These are phyloP conservation scores for Anthoscopus minutus DNA, from an alignment of 2,113 vertebrate species.

Conservation along the genomic window DNA sequence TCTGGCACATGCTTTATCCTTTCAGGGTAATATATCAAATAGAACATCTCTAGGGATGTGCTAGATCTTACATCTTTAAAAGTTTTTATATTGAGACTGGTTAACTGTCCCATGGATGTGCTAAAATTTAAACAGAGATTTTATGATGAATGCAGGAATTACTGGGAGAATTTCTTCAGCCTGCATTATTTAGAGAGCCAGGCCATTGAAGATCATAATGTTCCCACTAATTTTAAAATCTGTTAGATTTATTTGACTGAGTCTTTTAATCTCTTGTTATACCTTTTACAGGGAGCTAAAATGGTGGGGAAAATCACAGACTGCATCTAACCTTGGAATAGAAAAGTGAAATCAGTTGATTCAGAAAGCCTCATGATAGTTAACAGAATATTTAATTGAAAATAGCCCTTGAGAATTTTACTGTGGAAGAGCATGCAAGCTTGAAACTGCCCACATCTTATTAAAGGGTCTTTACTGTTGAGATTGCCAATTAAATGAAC, in stretches of 20 bases:
- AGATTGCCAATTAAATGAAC: constrained; percentile 19
- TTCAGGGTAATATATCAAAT: background rate
- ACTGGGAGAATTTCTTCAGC: background rate
- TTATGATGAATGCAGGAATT: background rate
- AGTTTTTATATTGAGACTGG: background rate
- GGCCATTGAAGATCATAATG: background rate
- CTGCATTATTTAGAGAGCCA: background rate
- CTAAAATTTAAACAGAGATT: background rate
- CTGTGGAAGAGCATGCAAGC: background rate
- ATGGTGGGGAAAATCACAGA: background rate
- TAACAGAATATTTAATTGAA: constrained; percentile 37
- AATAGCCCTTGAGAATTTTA: constrained; percentile 46
- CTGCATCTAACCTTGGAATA: background rate
- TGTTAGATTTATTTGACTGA: background rate
- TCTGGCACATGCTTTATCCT: background rate
- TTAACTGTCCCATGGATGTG: background rate
- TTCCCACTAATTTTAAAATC: background rate
- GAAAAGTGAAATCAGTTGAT: background rate
- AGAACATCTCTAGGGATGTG: background rate
- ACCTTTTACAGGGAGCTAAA: background rate
- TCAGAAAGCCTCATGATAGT: background rate
- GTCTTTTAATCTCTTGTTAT: background rate
- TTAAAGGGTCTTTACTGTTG: constrained; percentile 17
- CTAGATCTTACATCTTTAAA: background rate
- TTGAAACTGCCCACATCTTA: background rate